Percentiles rank a stretch among this genome's conserved stretches.
Conservation (phyloP, 1,140 invertebrate genomes). For the Schlechtendalia chinensis region DNA sequence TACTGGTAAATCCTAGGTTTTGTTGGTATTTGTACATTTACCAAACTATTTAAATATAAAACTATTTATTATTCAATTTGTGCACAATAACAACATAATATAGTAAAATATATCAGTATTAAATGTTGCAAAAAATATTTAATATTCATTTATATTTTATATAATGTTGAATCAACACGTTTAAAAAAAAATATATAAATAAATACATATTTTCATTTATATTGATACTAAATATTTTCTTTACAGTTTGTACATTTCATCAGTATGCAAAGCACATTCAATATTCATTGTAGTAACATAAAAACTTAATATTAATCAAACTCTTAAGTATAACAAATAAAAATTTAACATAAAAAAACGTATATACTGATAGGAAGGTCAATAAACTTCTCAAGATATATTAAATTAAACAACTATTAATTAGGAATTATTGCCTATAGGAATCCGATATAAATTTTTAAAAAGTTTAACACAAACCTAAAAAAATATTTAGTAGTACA, state of each 20-base stretch:
- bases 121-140: no score
- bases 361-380: not conserved
- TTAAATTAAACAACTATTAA: slow-evolving; percentile 6
- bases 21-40: no score
- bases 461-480: not conserved
- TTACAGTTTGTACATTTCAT: not conserved
- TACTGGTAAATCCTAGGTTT: no score
- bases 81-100: no score
- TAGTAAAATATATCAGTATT: no score
- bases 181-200: no score
- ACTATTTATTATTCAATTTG: slow-evolving; percentile 3
- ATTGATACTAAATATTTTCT: not conserved
- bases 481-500: not conserved
- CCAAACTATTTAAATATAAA: no score
- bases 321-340: not conserved
- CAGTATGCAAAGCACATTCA: not conserved
- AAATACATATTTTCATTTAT: not conserved
- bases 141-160: no score
- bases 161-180: not conserved
- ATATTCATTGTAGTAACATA: not conserved
- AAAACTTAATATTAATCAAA: no score
- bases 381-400: not conserved
- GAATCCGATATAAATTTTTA: slow-evolving; percentile 5
- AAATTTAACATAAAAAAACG: not conserved
- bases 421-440: slow-evolving; percentile 15